These are phyloP conservation scores for Melangyna quadrimaculata DNA, from an alignment of 2,888 invertebrate genomes.

Conservation along the genomic window DNA sequence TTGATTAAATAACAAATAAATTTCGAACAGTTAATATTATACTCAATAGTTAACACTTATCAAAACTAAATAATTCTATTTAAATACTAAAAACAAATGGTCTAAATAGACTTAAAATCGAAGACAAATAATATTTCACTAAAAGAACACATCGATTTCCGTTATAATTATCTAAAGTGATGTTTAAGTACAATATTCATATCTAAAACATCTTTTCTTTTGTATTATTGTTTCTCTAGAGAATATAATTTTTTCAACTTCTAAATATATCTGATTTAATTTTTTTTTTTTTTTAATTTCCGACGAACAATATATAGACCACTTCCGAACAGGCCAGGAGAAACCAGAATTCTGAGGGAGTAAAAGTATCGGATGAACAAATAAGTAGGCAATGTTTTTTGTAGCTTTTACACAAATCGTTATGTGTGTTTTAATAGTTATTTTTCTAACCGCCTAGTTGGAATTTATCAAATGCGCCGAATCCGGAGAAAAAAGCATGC, in stretches of 20 bases:
- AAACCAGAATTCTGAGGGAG: conserved; percentile 61
- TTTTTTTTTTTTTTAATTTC: conserved; percentile 11
- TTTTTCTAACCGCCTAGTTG: conserved; percentile 14
- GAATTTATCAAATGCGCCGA: conserved; percentile 12
- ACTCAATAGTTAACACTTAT: conserved; percentile 31
- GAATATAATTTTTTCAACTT: conserved; percentile 1
- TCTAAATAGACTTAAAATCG: not conserved
- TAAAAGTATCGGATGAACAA: not conserved
- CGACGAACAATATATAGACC: conserved; percentile 31
- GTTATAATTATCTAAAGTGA: conserved; percentile 37
- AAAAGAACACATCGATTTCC: conserved; percentile 30
- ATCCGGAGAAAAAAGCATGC: not conserved
- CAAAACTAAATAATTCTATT: not conserved
- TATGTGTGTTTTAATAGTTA: not conserved
- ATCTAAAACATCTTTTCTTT: conserved; percentile 6
- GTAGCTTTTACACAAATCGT: conserved; percentile 7
- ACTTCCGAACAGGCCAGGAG: conserved; percentile 66
- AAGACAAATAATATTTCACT: conserved; percentile 27
- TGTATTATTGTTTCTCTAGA: not conserved
- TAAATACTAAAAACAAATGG: not conserved
- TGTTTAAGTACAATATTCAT: not conserved
- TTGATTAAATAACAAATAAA: conserved; percentile 26
- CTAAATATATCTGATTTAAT: conserved; percentile 3
- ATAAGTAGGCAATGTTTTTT: conserved; percentile 14
- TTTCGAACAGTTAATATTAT: not conserved